These are phyloP conservation scores for Blastobasis lacticolella DNA, from an alignment of 2,888 invertebrate genomes.

Conservation along the genomic window DNA sequence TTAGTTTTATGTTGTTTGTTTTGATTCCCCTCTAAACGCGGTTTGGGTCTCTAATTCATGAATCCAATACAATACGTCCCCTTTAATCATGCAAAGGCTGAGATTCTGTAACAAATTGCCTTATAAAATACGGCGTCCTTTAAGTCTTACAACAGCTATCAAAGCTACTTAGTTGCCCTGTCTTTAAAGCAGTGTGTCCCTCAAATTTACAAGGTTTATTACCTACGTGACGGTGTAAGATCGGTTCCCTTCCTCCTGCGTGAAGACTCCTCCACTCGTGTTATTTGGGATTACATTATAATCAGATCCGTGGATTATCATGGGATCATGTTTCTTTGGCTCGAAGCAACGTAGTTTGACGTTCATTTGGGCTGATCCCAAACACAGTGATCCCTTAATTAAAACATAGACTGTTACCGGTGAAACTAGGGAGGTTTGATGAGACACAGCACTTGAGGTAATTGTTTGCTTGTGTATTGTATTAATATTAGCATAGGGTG, in stretches of 20 bases:
- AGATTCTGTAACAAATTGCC: too few relatives aligned
- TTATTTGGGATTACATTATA: slow-evolving; percentile 48
- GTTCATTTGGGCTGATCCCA: slow-evolving; percentile 7
- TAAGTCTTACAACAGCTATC: too few relatives aligned
- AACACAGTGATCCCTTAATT: slow-evolving; percentile 5
- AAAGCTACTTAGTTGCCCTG: background rate
- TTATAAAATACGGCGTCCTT: too few relatives aligned
- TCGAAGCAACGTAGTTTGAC: slow-evolving; percentile 5
- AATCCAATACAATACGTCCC: too few relatives aligned
- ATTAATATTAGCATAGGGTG: too few relatives aligned
- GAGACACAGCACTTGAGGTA: too few relatives aligned
- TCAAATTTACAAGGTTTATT: slow-evolving; percentile 14
- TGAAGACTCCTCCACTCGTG: slow-evolving; percentile 18
- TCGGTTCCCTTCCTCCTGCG: slow-evolving; percentile 3
- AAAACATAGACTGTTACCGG: background rate
- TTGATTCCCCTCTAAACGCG: too few relatives aligned
- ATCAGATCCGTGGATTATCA: slow-evolving; percentile 26
- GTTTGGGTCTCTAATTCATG: too few relatives aligned
- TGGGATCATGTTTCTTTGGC: slow-evolving; percentile 10
- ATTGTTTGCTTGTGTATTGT: too few relatives aligned
- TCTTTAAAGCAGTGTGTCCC: slow-evolving; percentile 20
- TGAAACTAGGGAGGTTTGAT: too few relatives aligned
- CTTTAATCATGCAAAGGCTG: too few relatives aligned
- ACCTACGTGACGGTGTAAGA: slow-evolving; percentile 11
- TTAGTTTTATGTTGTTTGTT: too few relatives aligned